Evolutionary conservation across 2,888 invertebrate species (phyloP).

Genomic region (Lepidocyrtoides sp.): DNA sequence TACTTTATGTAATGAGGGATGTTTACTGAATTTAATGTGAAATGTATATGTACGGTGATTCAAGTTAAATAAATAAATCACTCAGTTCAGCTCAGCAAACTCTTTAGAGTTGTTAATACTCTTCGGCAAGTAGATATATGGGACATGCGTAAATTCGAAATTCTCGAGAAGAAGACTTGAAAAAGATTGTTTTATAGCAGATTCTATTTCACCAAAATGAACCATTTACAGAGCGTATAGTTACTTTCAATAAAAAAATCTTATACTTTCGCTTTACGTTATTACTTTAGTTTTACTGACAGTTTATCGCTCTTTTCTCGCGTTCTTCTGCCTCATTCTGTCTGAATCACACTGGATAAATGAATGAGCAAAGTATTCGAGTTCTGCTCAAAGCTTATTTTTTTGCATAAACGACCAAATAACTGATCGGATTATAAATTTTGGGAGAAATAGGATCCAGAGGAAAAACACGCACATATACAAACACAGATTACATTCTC

Average conservation of each 20-base stretch:
- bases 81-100: not conserved
- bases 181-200: slow-evolving; percentile 26
- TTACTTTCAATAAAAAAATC: not conserved
- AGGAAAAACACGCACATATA: slow-evolving; percentile 30
- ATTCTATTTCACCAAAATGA: slow-evolving; percentile 8
- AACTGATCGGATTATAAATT: slow-evolving; percentile 78
- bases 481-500: slow-evolving; percentile 77
- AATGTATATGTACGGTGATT: not conserved
- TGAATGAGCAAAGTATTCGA: not conserved
- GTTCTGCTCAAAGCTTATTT: not conserved
- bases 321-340: not conserved
- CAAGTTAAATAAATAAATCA: slow-evolving; percentile 31
- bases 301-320: slow-evolving; percentile 50
- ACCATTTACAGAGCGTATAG: not conserved
- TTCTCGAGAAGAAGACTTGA: not conserved
- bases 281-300: not conserved
- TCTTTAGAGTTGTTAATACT: slow-evolving; percentile 7
- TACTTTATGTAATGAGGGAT: slow-evolving; percentile 38
- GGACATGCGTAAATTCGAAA: not conserved
- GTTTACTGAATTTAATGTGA: slow-evolving; percentile 47
- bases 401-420: slow-evolving; percentile 58
- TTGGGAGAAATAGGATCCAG: slow-evolving; percentile 18
- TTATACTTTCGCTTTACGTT: not conserved
- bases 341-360: slow-evolving; percentile 43
- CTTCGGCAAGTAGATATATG: not conserved